phyloP scores from a whole-genome alignment of 2,888 invertebrate species.

The Macrophya alboannulata region DNA sequence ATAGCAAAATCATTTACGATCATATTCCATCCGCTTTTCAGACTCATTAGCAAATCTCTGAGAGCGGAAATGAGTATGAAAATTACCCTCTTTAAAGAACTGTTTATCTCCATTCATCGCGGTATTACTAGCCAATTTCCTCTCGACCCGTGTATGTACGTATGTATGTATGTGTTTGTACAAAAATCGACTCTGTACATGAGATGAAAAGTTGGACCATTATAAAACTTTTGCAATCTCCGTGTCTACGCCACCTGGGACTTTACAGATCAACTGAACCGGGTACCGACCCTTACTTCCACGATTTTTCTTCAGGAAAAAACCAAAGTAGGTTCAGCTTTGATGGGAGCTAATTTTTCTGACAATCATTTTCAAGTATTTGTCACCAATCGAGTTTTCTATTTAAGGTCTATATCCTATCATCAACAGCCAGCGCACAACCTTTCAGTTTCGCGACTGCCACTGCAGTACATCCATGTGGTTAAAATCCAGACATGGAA shows the following conservation, averaged over 20 bases:
- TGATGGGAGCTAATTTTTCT: not conserved
- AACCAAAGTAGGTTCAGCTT: not conserved
- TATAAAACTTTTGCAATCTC: conserved; percentile 26
- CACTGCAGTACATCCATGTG: not conserved
- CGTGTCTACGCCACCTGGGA: conserved; percentile 18
- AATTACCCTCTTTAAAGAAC: not conserved
- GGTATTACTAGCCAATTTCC: not conserved
- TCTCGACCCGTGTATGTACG: not conserved
- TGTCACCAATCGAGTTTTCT: not conserved
- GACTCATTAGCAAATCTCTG: not conserved
- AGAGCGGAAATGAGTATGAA: not conserved
- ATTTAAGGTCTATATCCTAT: conserved; percentile 5
- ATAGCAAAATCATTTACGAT: conserved; percentile 20
- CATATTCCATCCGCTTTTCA: not conserved
- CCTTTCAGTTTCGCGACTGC: not conserved
- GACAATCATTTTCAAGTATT: not conserved
- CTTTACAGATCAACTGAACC: conserved; percentile 7
- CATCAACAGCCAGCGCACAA: not conserved
- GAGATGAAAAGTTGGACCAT: not conserved
- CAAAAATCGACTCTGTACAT: not conserved
- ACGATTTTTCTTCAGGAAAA: not conserved
- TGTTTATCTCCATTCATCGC: not conserved
- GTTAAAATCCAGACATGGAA: not conserved
- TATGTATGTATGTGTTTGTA: not conserved
- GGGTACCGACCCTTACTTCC: not conserved